Evolutionary conservation across 2,888 invertebrate species (phyloP).

Genomic region (Nephrotoma appendiculata): DNA sequence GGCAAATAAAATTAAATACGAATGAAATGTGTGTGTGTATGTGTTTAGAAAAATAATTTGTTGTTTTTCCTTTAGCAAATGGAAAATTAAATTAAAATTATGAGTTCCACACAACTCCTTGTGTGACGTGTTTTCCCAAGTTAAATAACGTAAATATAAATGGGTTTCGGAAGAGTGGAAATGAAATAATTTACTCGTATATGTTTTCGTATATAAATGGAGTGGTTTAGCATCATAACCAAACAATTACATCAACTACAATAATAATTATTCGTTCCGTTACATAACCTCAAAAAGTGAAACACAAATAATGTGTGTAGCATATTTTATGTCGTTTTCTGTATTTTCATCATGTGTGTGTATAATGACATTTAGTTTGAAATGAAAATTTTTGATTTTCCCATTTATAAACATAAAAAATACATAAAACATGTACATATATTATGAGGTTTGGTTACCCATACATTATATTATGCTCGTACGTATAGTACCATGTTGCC

Average conservation of each 20-base stretch:
- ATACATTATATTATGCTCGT: background rate
- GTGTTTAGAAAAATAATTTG: too few relatives aligned
- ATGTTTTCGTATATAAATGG: background rate
- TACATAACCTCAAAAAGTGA: background rate
- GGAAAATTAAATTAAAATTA: too few relatives aligned
- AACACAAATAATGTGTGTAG: background rate
- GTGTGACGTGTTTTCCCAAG: background rate
- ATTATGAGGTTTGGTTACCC: background rate
- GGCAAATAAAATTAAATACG: too few relatives aligned
- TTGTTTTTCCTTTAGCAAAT: too few relatives aligned
- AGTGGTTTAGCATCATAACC: background rate
- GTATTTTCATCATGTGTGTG: background rate
- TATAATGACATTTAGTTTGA: background rate
- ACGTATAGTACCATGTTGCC: background rate
- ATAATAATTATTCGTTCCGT: background rate
- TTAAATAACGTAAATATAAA: background rate
- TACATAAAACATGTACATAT: background rate
- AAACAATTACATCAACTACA: background rate
- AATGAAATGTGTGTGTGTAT: too few relatives aligned
- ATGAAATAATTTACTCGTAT: background rate
- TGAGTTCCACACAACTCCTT: too few relatives aligned
- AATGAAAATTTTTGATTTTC: background rate
- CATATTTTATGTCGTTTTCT: background rate
- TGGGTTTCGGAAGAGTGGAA: background rate
- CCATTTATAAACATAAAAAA: background rate